Evolutionary conservation across 2,113 vertebrate genomes (phyloP), one percentile per base, ranked within the genome.

Genomic region (Xiphophorus hellerii): DNA sequence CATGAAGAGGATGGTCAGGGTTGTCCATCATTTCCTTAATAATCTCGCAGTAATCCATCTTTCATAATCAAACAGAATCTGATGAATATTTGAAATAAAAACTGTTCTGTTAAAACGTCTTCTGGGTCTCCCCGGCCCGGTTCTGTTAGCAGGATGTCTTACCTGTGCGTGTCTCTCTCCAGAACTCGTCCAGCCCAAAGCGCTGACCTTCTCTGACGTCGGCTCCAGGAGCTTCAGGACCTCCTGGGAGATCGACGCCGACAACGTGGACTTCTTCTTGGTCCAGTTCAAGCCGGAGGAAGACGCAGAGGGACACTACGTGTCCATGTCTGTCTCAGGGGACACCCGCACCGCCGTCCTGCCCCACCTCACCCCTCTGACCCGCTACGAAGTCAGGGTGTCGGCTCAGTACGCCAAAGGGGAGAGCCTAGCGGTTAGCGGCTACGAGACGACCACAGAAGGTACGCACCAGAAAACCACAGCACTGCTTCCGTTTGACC

Each of bases 351-450:
- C 93, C 0, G 82, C 94, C 4, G 42, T 96, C 74, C 93, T 99
- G 60, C 95, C 91, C 61, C 93, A 96, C 83, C 94, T 99, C 71
- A 93, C 89, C 6, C 97, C 98, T 1, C 91, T 96, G 88, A 99
- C 97, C 35, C 95, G 94, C 58, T 99, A 99, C 0, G 35, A 95
- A 29, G 96, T 99, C 88, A 95, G 92, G 9, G 93, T 99, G 68
- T 92, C 93, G 0, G 95, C 98, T 1, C 96, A 97, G 58, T 99
- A 98, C 4, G 92, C 95, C 4, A 95, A 95, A 13, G 97, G 96
- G 66, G 95, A 96, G 58, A 98, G 98, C n/a, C 74, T 95, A 58
- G 93, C 97, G 6, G 60, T 96, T 51, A 88, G 89, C 10, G 97
- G 96, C 76, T 93, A 94, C 7, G 95, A 98, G 91, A 97, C 95